phyloP scores from a whole-genome alignment of 2,888 invertebrate species.

The Amphimallon solstitiale region DNA sequence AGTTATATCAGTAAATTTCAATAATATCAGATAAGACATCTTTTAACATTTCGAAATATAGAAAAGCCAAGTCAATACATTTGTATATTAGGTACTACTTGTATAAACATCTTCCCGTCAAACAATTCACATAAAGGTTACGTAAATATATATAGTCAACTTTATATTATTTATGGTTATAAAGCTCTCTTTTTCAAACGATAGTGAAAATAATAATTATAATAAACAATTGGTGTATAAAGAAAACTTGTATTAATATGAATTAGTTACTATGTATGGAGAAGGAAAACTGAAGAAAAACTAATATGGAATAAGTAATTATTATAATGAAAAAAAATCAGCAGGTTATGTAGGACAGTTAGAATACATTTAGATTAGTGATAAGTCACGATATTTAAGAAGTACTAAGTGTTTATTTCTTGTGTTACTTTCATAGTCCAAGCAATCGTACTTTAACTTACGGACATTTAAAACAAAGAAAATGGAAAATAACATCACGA shows the following conservation, averaged over 20 bases:
- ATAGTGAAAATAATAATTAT: constrained; percentile 18
- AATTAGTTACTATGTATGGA: constrained; percentile 39
- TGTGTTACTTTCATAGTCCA: constrained; percentile 39
- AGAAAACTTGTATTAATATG: constrained; percentile 33
- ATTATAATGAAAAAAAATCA: constrained; percentile 32
- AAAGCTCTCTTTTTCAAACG: constrained; percentile 23
- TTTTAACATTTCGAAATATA: neutral
- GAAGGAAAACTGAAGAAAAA: constrained; percentile 5
- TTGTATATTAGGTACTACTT: constrained; percentile 11
- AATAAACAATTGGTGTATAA: constrained; percentile 37
- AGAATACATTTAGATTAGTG: constrained; percentile 35
- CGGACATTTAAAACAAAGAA: constrained; percentile 35
- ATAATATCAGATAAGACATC: no score
- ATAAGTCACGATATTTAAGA: constrained; percentile 42
- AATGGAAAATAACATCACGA: constrained; percentile 37
- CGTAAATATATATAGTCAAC: constrained; percentile 21
- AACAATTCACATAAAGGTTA: constrained; percentile 8
- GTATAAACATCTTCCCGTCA: constrained; percentile 26
- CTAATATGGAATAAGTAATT: constrained; percentile 17
- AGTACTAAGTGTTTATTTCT: constrained; percentile 41
- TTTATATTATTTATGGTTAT: constrained; percentile 22
- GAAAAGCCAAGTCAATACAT: constrained; percentile 9
- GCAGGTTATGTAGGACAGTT: constrained; percentile 38
- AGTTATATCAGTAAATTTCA: no score
- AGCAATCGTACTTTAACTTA: constrained; percentile 38